phyloP scores from a whole-genome alignment of 2,797 vertebrate species.

The Pseudomugil tenellus region DNA sequence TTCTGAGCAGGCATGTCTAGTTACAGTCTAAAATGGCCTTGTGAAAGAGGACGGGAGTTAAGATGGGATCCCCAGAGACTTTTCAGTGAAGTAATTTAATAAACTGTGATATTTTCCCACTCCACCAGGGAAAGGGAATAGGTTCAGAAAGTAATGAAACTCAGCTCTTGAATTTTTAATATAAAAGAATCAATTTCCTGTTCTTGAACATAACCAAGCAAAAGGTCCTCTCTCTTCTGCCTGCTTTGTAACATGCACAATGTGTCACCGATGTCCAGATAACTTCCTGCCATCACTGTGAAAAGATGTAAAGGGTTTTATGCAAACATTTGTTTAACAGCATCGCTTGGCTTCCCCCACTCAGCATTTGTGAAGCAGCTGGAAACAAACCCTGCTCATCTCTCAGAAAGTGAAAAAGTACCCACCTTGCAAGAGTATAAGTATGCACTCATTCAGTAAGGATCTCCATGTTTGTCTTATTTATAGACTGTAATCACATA shows the following conservation, averaged over 20 bases:
- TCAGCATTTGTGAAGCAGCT: constrained; percentile 28
- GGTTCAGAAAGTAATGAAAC: constrained; percentile 81
- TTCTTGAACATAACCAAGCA: constrained; percentile 71
- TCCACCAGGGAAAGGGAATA: constrained; percentile 72
- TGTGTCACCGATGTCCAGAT: constrained; percentile 42
- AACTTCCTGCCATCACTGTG: constrained; percentile 12
- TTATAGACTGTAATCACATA: background rate
- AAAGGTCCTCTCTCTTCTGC: constrained; percentile 54
- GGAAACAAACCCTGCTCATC: constrained; percentile 22
- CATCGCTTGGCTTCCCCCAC: constrained; percentile 22
- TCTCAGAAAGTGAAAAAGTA: constrained; percentile 8
- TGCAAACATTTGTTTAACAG: constrained; percentile 51
- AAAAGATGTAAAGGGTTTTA: constrained; percentile 43
- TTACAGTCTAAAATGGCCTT: constrained; percentile 78
- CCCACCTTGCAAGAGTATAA: constrained; percentile 5
- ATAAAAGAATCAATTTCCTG: constrained; percentile 80
- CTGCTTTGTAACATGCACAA: constrained; percentile 51
- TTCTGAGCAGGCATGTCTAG: constrained; percentile 76
- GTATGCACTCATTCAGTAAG: constrained; percentile 14
- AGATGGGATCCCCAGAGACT: constrained; percentile 79
- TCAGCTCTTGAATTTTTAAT: constrained; percentile 81
- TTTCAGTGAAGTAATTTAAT: constrained; percentile 83
- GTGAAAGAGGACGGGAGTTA: constrained; percentile 74
- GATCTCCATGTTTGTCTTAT: background rate
- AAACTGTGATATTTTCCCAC: constrained; percentile 79